Percentiles rank a stretch among this genome's conserved stretches.
These are phyloP conservation scores for Dynastes maya DNA, from an alignment of 2,888 invertebrate species.

Conservation along the genomic window DNA sequence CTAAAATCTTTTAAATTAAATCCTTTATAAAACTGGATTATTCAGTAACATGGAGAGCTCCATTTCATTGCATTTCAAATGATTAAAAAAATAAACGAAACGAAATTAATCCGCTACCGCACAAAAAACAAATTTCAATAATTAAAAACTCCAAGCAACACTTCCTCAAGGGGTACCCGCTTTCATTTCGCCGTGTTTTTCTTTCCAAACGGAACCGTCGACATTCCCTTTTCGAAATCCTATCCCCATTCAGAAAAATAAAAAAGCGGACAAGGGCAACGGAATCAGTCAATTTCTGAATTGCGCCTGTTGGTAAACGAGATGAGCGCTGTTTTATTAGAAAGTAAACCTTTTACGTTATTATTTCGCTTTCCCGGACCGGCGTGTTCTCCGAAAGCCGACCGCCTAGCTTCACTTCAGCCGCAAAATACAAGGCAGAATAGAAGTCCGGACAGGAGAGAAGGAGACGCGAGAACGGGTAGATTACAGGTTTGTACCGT, in stretches of 20 bases:
- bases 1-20: too few relatives aligned
- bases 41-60: too few relatives aligned
- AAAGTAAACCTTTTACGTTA: constrained; percentile 27
- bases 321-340: constrained; percentile 16
- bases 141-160: neutral
- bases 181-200: neutral
- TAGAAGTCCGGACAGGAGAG: neutral
- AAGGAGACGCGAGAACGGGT: constrained; percentile 20
- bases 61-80: too few relatives aligned
- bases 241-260: neutral
- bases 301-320: neutral
- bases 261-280: neutral
- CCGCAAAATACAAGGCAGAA: neutral
- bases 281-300: neutral
- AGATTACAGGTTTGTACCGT: constrained; percentile 13
- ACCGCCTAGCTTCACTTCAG: neutral
- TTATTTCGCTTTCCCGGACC: neutral
- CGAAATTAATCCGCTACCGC: too few relatives aligned
- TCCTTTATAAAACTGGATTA: too few relatives aligned
- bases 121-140: neutral
- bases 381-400: neutral
- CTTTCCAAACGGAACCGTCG: too few relatives aligned
- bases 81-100: too few relatives aligned
- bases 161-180: neutral
- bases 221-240: neutral